Base-by-base conservation (phyloP, 2,113 vertebrate genomes). In the Hippocampus comes region DNA sequence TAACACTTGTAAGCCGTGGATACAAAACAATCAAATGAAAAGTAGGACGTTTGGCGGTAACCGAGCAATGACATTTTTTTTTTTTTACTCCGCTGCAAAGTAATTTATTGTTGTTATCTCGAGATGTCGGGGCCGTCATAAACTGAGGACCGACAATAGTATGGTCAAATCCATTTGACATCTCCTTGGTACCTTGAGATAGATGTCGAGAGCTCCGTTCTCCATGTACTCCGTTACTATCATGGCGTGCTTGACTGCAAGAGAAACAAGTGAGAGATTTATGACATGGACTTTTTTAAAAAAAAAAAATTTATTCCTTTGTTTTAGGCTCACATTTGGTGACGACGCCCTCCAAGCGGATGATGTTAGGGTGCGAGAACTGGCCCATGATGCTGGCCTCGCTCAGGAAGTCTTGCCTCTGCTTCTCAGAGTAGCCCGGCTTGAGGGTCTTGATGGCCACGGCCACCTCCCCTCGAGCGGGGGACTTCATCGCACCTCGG, bases 381-480 rank as follows among this genome's bases (percentile, higher is more conserved):
- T 99, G 97, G 6, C 97, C 97, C 97, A 99, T 99, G 91, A 97
- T 98, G 92, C 94, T 95, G 53, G 97, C 97, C 88, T 99, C 97
- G 0, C 95, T 94, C 82, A 99, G 86, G 84, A 99, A 99, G 87
- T 99, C 97, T 68, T 94, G 94, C 27, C 96, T 93, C 80, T 99
- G 97, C 86, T 98, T 98, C 86, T 98, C 97, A 0, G 95, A 96
- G 92, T 96, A 98, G 12, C 96, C 97, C 0, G 93, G 93, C 84
- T 98, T 98, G 77, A 99, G 87, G 0, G 96, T 99, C 90, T 99
- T 99, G 80, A 99, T 95, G 34, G 97, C 97, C 53, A 99, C 97
- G 0, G 92, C 80, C 8, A 94, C 90, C 70, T 99, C 96, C 27
- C 94, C 94, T 87, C 93, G 92, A 1, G 90, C 86, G 0, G 93